Conservation (phyloP, 2,113 vertebrate species). For the Pelecanus crispus region DNA sequence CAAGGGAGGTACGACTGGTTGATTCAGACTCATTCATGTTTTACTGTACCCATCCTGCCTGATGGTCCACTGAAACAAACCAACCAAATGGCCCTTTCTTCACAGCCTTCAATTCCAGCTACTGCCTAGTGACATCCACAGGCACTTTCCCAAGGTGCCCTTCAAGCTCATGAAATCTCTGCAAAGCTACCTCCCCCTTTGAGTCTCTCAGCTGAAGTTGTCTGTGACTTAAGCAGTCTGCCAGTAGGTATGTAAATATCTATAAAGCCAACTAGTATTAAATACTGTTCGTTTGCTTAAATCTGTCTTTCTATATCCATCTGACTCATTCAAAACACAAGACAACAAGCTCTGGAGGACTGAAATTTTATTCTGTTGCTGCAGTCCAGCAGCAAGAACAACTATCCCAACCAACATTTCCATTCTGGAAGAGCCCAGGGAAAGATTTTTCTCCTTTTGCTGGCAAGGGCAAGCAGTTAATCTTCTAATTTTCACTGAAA, state of each 20-base stretch:
- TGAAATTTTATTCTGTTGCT: background rate
- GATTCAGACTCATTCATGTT: background rate
- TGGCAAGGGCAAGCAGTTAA: background rate
- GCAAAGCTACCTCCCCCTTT: background rate
- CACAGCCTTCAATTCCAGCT: background rate
- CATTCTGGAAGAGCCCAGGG: background rate
- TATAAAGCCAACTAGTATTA: background rate
- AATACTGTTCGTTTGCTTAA: background rate
- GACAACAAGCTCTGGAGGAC: background rate
- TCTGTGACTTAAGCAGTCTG: background rate
- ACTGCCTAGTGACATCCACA: background rate
- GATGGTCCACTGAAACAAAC: background rate
- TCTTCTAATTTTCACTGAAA: background rate
- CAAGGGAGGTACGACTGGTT: background rate
- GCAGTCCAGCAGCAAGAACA: background rate
- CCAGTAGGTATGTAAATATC: background rate
- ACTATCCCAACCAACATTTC: background rate
- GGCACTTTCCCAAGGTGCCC: background rate
- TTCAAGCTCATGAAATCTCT: background rate
- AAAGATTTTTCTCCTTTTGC: background rate
- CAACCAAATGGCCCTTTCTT: background rate
- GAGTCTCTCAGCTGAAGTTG: background rate
- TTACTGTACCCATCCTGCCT: background rate
- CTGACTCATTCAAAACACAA: background rate
- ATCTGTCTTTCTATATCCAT: background rate